Conservation (phyloP, 2,797 vertebrate genomes). For the Centropyge bicolor region DNA sequence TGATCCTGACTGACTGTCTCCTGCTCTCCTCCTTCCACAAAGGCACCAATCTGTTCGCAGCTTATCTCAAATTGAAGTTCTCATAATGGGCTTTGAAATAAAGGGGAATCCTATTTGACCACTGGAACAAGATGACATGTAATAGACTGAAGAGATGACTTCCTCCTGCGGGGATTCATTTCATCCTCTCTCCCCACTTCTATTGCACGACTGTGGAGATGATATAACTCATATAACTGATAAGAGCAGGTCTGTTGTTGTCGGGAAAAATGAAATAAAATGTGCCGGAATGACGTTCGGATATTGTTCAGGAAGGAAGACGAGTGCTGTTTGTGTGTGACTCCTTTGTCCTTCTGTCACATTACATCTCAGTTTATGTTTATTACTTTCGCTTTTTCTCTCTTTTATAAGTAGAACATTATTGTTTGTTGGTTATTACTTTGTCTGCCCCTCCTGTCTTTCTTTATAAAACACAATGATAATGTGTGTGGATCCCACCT, state of each 20-base stretch:
- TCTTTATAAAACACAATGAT: neutral
- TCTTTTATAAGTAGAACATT: neutral
- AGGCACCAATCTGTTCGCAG: constrained; percentile 28
- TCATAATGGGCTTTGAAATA: constrained; percentile 49
- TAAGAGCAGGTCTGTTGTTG: constrained; percentile 43
- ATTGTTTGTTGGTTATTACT: constrained; percentile 24
- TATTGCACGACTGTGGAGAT: constrained; percentile 17
- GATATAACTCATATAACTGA: constrained; percentile 43
- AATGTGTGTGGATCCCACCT: neutral
- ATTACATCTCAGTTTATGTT: constrained; percentile 22
- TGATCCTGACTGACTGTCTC: constrained; percentile 38
- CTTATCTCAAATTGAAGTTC: constrained; percentile 68
- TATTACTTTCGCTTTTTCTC: neutral
- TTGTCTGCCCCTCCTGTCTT: too few relatives aligned
- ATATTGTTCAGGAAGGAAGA: constrained; percentile 22
- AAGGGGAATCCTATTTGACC: constrained; percentile 49
- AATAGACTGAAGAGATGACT: constrained; percentile 42
- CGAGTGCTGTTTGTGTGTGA: neutral
- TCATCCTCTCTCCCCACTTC: neutral
- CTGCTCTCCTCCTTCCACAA: constrained; percentile 18
- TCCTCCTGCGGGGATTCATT: constrained; percentile 34
- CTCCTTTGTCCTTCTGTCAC: neutral
- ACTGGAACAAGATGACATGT: constrained; percentile 43
- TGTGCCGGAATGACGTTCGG: neutral
- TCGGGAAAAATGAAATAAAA: constrained; percentile 39